Base-by-base conservation (phyloP, 2,888 invertebrate genomes). In the Epirrhoe alternata region DNA sequence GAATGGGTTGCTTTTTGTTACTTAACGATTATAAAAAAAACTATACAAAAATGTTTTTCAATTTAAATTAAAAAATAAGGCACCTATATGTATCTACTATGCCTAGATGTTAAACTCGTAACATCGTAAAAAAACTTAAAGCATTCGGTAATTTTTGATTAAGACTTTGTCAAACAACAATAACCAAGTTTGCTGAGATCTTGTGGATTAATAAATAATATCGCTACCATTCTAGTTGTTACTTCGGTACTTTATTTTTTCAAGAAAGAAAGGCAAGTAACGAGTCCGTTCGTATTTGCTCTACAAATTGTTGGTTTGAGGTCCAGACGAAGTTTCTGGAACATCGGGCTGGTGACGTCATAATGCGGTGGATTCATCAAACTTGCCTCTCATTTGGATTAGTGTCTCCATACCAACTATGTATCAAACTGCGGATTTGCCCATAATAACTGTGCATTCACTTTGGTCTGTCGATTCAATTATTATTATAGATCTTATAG, bases 291-390 rank as follows among this genome's bases (percentile, higher is more conserved):
- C 6, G 42, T 42, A 47, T 7, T 47, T 30, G 6, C 51, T 51
- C n/a, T 51, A 30, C 51, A 30, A 51, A 45, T 56, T 31, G 30
- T 49, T 33, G 42, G 30, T 55, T 50, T 55, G 16, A 51, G 49
- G 55, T 33, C 10, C 10, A 24, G 31, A 16, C 54, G 10, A 55
- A 64, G 47, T 60, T 55, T 45, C 38, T 54, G 50, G 50, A 60
- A 8, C 35, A n/a, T 24, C 12, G 61, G 31, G 49, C 1, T 30
- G 16, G 51, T 64, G 57, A 59, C 66, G 63, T 53, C 68, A 64
- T 58, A 53, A 50, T 68, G 67, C 65, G 69, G 71, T 53, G 57
- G 58, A 70, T 67, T 67, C 70, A 69, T 70, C 70, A 70, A 70
- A 70, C 64, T 67, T 61, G 53, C 53, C 61, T 57, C 66, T 47